Base-by-base conservation (phyloP, 2,113 vertebrate species). In the Pygoscelis adeliae region DNA sequence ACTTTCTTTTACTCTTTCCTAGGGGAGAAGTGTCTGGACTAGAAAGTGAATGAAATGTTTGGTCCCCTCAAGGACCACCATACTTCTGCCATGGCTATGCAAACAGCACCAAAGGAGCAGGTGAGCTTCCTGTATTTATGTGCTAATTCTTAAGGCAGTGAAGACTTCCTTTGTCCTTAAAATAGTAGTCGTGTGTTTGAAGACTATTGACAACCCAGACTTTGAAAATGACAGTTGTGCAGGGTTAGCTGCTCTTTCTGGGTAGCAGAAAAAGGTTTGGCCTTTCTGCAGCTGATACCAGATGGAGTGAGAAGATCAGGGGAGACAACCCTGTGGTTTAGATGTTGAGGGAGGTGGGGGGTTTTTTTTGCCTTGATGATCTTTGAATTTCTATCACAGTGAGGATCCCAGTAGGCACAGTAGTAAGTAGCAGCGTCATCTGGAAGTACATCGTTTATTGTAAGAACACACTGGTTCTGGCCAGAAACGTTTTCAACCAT, bases 401-500 rank as follows among this genome's bases (percentile, higher is more conserved):
- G 90, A 65, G 71, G 7, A 2, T 76, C 56, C 93, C 93, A 95
- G 69, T 76, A 89, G 70, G 93, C 90, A 3, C 93, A 95, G 22
- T 92, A 92, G 67, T 95, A 95, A 6, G 67, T 95, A 46, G 69
- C 80, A 63, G 85, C 0, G 1, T 95, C 85, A 0, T 82, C 69
- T 25, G 76, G 62, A 32, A 13, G 38, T 3, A 92, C 8, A 8
- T 77, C 52, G 34, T 44, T 76, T 63, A 92, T 92, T 15, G 50
- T 82, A 34, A 95, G 40, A 53, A 74, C 11, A 26, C 18, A 80
- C 2, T 6, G 30, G 0, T 36, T 63, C 69, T 53, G 36, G 15
- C 7, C 3, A 40, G 66, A 15, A 74, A 65, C 9, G 0, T n/a
- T 73, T 62, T 87, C 46, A 59, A 55, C 76, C 3, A 44, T 22